Percentiles rank a stretch among this genome's conserved stretches.
phyloP scores from a whole-genome alignment of 2,797 vertebrate species.

The Lepus townsendii region DNA sequence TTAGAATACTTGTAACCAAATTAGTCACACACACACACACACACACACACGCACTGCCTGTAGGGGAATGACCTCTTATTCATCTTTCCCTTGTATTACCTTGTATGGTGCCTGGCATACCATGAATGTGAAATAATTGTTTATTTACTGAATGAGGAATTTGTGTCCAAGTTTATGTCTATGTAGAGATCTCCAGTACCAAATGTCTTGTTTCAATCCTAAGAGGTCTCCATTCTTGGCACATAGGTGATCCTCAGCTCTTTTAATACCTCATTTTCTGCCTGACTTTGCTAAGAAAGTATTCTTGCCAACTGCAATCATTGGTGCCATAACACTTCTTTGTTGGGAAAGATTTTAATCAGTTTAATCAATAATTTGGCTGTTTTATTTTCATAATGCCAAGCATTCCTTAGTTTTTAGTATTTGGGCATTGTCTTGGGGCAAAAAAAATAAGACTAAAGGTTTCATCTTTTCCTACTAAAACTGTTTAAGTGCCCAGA shows the following conservation, averaged over 20 bases:
- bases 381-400: slow-evolving; percentile 14
- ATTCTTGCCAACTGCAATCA: background rate
- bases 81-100: background rate
- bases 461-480: background rate
- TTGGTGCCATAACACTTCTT: background rate
- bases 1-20: background rate
- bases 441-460: background rate
- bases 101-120: background rate
- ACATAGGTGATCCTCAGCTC: background rate
- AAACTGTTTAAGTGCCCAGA: background rate
- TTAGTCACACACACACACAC: no score
- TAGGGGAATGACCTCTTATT: background rate
- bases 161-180: no score
- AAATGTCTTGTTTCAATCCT: background rate
- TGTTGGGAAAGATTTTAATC: background rate
- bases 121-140: background rate
- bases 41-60: background rate
- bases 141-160: background rate
- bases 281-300: background rate
- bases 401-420: slow-evolving; percentile 30
- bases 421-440: background rate
- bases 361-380: background rate
- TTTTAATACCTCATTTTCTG: background rate
- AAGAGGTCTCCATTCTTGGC: background rate
- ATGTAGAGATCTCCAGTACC: background rate